Evolutionary conservation across 2,113 vertebrate genomes (phyloP).

Genomic region (Eptesicus fuscus): DNA sequence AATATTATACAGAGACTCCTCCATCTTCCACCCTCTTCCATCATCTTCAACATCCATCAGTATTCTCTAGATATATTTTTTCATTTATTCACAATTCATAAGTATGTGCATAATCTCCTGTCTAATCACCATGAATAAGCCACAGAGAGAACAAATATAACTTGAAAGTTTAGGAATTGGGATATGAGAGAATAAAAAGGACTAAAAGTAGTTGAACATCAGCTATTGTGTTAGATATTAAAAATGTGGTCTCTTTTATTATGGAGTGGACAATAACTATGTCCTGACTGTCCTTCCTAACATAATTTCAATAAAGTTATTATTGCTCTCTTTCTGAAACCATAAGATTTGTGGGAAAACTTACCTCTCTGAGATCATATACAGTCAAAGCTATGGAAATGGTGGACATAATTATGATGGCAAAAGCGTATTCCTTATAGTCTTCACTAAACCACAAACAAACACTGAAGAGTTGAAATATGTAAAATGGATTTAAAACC

Average conservation of each 20-base stretch:
- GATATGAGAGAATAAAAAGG: neutral
- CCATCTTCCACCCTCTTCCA: neutral
- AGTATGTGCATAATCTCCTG: neutral
- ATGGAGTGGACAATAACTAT: neutral
- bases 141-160: neutral
- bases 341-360: neutral
- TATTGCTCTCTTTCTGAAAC: neutral
- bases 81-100: neutral
- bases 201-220: neutral
- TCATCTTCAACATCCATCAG: neutral
- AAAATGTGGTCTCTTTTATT: neutral
- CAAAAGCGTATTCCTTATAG: constrained; percentile 83
- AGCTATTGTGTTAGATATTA: neutral
- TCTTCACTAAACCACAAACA: constrained; percentile 87
- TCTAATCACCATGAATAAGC: neutral
- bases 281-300: neutral
- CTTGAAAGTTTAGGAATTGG: neutral
- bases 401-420: constrained; percentile 86
- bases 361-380: constrained; percentile 85
- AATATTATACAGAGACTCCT: neutral
- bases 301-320: neutral
- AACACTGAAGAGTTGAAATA: constrained; percentile 87
- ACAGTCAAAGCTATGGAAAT: constrained; percentile 83
- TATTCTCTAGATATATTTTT: neutral
- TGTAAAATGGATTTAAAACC: constrained; percentile 88